A percentile compares a stretch with the other conserved stretches of the same genome.
phyloP scores from a whole-genome alignment of 2,113 vertebrate genomes.

The Antechinus flavipes region DNA sequence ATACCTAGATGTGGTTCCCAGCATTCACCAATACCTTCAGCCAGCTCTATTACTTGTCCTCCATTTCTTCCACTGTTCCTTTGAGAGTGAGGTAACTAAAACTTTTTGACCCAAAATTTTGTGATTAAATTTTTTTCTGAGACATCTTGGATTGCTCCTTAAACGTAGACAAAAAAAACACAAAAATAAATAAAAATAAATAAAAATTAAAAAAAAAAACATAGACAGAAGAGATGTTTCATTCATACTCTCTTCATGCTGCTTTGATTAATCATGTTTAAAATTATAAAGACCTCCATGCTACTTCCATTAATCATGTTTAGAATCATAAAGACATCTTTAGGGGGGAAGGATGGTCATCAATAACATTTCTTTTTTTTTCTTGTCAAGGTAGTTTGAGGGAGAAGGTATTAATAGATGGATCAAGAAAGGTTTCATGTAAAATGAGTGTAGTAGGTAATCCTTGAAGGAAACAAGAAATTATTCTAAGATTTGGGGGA shows the following conservation, averaged over 20 bases:
- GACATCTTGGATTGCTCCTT: slow-evolving; percentile 21
- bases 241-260: background rate
- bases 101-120: background rate
- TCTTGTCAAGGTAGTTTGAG: background rate
- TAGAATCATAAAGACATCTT: background rate
- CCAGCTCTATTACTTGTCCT: background rate
- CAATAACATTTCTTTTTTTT: background rate
- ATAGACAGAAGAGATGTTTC: background rate
- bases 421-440: background rate
- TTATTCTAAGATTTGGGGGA: background rate
- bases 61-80: background rate
- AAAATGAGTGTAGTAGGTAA: background rate
- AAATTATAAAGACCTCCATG: background rate
- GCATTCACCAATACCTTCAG: background rate
- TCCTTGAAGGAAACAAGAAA: background rate
- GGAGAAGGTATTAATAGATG: background rate
- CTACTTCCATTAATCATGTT: background rate
- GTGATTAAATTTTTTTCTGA: slow-evolving; percentile 15
- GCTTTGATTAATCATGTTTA: background rate
- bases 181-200: no score
- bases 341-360: background rate
- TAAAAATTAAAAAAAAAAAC: background rate
- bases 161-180: background rate
- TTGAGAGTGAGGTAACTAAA: slow-evolving; percentile 32
- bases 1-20: background rate